Base-by-base conservation (phyloP, 1,140 invertebrate species). In the Tetramorium alpestre region DNA sequence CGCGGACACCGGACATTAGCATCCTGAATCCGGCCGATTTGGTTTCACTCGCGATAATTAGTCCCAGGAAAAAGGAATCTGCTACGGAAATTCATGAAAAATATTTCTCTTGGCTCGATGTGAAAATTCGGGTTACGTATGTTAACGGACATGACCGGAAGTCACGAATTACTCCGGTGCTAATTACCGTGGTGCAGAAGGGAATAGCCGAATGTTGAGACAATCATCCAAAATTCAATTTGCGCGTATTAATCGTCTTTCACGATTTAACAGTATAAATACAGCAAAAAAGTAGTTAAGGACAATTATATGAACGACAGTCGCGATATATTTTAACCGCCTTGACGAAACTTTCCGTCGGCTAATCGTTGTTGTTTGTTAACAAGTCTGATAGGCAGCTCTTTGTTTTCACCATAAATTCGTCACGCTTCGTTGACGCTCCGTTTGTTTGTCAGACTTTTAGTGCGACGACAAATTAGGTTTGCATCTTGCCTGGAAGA, bases 1-100 rank as follows among this genome's bases (percentile, higher is more conserved):
- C 85, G 51, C 65, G 65, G 60, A 89, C 56, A 91, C 90, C 90
- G 87, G 87, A 89, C 90, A 91, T 72, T 85, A 69, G 49, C 76
- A 90, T 90, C 81, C 89, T 88, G 89, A 56, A 90, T 87, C 78
- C 78, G 85, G 56, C 10, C 28, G 58, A 54, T 80, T 84, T 56
- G 56, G 72, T 86, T 75, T 81, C 62, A 56, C 75, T 18, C 69
- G 85, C 86, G 89, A 87, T 89, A 82, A 85, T 81, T 51, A 49
- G 33, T 33, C 1, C n/a, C 0, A 28, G 38, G 38, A 16, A 25
- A 28, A 69, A 81, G 47, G 60, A 69, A 13, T 41, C 28, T 41
- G 13, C n/a, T 47, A 0, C 25, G 38, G 8, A 84, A 76, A 62
- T 75, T 67, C 25, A 16, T 22, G 10, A 78, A 41, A 58, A 64